Conservation (phyloP, 2,113 vertebrate species). For the Hypanus sabinus region DNA sequence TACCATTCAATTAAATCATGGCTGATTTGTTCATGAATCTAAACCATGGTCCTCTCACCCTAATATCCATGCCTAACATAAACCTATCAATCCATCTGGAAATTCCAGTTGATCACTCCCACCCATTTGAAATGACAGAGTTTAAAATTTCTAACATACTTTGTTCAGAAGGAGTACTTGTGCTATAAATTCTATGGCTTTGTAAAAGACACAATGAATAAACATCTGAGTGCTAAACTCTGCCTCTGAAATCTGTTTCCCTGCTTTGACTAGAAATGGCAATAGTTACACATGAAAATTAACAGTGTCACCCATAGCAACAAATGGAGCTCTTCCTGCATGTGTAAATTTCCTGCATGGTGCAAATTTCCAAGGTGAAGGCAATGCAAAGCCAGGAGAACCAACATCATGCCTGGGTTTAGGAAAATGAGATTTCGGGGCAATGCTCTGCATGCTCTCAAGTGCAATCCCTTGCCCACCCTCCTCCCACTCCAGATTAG, state of each 20-base stretch:
- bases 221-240: too few species aligned
- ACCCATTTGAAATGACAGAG: not conserved
- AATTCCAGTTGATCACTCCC: not conserved
- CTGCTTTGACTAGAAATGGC: not conserved
- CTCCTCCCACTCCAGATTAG: conserved; percentile 9
- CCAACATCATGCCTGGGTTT: not conserved
- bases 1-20: not conserved
- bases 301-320: not conserved
- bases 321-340: too few species aligned
- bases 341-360: too few species aligned
- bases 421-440: conserved; percentile 25
- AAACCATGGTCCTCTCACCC: not conserved
- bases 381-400: not conserved
- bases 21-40: not conserved
- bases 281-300: not conserved
- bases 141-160: not conserved
- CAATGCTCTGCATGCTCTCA: not conserved
- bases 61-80: not conserved
- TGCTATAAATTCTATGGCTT: not conserved
- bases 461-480: not conserved
- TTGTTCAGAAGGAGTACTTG: not conserved
- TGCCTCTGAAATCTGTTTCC: too few species aligned
- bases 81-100: not conserved
- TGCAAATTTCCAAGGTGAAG: not conserved
- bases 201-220: too few species aligned